These are phyloP conservation scores for Centropus unirufus DNA, from an alignment of 2,113 vertebrate species.

Conservation along the genomic window DNA sequence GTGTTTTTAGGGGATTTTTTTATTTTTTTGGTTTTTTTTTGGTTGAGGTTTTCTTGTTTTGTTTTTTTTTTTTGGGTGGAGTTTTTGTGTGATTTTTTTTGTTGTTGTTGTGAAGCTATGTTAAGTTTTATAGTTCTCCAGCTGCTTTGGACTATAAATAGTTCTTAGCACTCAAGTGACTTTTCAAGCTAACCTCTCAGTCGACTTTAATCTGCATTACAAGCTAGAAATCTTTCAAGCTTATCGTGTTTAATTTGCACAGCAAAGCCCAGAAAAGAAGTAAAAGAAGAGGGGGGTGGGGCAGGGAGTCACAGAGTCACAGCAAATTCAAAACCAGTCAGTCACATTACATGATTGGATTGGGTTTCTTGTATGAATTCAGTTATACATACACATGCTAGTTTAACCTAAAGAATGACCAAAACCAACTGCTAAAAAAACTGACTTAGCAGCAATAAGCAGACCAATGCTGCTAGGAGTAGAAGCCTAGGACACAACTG, in stretches of 20 bases:
- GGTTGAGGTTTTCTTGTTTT: too few relatives aligned
- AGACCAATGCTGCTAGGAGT: neutral
- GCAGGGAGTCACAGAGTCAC: neutral
- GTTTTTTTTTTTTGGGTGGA: neutral
- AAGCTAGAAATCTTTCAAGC: slow-evolving; percentile 60
- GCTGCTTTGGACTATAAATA: slow-evolving; percentile 50
- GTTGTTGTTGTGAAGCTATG: neutral
- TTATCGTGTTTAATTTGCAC: slow-evolving; percentile 60
- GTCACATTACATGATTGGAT: slow-evolving; percentile 31
- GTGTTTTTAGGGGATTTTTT: neutral
- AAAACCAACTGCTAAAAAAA: slow-evolving; percentile 30
- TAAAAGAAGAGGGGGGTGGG: neutral
- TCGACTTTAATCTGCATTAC: slow-evolving; percentile 61
- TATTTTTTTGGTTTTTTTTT: neutral
- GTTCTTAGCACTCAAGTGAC: slow-evolving; percentile 33
- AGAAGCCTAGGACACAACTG: neutral
- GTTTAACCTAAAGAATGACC: slow-evolving; percentile 62
- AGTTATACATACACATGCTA: slow-evolving; percentile 57
- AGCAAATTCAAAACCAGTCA: slow-evolving; percentile 48
- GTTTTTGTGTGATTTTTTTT: too few relatives aligned
- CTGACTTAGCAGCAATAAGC: neutral
- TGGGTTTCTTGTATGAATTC: slow-evolving; percentile 49
- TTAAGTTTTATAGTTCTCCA: neutral
- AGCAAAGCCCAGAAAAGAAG: slow-evolving; percentile 50
- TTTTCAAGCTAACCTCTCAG: slow-evolving; percentile 49